Evolutionary conservation across 2,888 invertebrate species (phyloP), one percentile per base, ranked within the genome.

Genomic region (Dynastes hyllus): DNA sequence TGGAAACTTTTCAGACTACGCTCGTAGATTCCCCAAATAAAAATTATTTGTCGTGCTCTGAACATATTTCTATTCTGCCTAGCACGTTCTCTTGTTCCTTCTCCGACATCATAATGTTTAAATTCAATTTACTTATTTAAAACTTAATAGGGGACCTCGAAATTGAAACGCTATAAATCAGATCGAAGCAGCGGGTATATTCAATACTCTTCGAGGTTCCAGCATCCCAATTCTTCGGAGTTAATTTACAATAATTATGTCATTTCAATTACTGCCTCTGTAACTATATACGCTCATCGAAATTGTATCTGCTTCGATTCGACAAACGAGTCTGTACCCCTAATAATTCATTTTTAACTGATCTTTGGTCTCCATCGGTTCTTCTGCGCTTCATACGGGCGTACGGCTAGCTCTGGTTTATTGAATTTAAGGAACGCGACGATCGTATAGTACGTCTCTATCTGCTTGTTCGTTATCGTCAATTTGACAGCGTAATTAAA

Each of bases 401-500:
- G 8, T 27, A 8, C 6, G 16, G 65, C 32, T 32, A 40, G 45
- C 67, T 22, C 22, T 3, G 4, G 32, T 3, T 67, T 58, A 73
- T 73, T 73, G 73, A 73, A 73, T 73, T 73, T 73, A 73, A 73
- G 73, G 37, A 58, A 58, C 40, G 37, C 73, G 58, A 73, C 22
- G 8, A 22, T 2, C 22, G 22, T 55, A 6, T 55, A 3, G 16
- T 73, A 73, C 73, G 58, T 73, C 73, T 73, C 58, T 58, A 73
- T 73, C 73, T 73, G 73, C 55, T 55, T 63, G 27, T 40, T 40
- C 73, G 45, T 45, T 45, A 8, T 45, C 73, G 51, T 73, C 73
- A 61, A 61, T 40, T 58, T 73, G 73, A 73, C 73, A 55, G 73
- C 73, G 58, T 58, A 73, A 73, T 73, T 73, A 73, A 73, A 73